Base-by-base conservation (phyloP, 1,140 invertebrate genomes). In the Bradysia coprophila region DNA sequence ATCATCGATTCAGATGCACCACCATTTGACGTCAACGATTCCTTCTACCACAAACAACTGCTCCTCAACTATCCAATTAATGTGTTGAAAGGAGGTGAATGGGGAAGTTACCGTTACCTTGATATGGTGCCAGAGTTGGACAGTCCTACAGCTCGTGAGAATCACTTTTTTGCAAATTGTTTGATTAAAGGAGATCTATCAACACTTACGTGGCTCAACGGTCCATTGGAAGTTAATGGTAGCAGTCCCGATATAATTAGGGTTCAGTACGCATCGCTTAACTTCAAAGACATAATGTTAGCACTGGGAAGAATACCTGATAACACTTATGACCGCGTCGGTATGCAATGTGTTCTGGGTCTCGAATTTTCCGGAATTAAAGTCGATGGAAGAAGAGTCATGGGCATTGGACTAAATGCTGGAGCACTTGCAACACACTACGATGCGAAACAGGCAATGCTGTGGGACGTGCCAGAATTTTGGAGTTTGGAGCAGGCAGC, bases 401-500 rank as follows among this genome's bases (percentile, higher is more conserved):
- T 75, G 78, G 23, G 21, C 6, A 62, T 96, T 69, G 66, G 86
- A 0, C 75, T 95, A 1, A 71, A 76, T 13, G 86, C 88, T 4
- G 76, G 79, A 55, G 89, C 88, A 38, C 62, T 98, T 37, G 92
- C 92, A 6, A 95, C 91, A 3, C 79, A 76, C 19, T 81, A 96
- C 16, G 54, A 85, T 11, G 83, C 84, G n/a, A 82, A 91, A 64
- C 71, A 73, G 22, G 66, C 70, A 11, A 94, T 95, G 64, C 67
- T 92, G 50, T 97, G 92, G 92, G 68, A 82, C 49, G 76, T 97
- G 21, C 93, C 92, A 0, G 70, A 78, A 1, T 67, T 74, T 21
- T 97, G 92, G 92, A 78, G 75, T 18, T 65, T 97, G 40, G 83
- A 90, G 58, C 74, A 97, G 54, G 93, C 93, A 22, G 76, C 90